Evolutionary conservation across 2,888 invertebrate species (phyloP).

Genomic region (Chrysotoxum bicinctum): DNA sequence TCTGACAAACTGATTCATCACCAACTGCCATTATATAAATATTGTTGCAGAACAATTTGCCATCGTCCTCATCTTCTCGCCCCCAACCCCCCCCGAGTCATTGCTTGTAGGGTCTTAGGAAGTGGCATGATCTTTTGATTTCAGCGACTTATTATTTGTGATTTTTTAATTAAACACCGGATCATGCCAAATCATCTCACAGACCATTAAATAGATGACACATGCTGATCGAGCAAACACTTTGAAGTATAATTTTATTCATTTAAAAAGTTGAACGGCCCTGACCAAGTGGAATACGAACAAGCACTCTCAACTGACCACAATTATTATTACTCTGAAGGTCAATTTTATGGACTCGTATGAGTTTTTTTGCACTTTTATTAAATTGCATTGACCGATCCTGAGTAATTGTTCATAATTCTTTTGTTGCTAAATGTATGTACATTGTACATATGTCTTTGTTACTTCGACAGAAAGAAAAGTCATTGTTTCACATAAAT

Average conservation of each 20-base stretch:
- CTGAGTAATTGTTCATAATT: conserved; percentile 33
- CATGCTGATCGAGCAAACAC: background rate
- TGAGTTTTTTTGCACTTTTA: background rate
- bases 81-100: too few relatives aligned
- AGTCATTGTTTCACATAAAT: conserved; percentile 30
- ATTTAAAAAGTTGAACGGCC: conserved; percentile 32
- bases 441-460: background rate
- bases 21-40: background rate
- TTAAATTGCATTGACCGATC: background rate
- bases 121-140: background rate
- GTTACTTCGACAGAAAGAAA: background rate
- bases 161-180: conserved; percentile 42
- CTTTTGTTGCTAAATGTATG: conserved; percentile 30
- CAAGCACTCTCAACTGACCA: background rate
- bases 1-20: conserved; percentile 15
- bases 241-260: conserved; percentile 10
- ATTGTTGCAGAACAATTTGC: background rate
- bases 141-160: conserved; percentile 3
- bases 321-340: conserved; percentile 24
- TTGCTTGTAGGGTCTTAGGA: background rate
- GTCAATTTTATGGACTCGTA: conserved; percentile 25
- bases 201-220: conserved; percentile 42
- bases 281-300: conserved; percentile 46
- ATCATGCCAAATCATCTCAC: conserved; percentile 47
- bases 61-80: background rate